Conservation (phyloP, 2,888 invertebrate species). For the Glyphotaelius pellucidus region DNA sequence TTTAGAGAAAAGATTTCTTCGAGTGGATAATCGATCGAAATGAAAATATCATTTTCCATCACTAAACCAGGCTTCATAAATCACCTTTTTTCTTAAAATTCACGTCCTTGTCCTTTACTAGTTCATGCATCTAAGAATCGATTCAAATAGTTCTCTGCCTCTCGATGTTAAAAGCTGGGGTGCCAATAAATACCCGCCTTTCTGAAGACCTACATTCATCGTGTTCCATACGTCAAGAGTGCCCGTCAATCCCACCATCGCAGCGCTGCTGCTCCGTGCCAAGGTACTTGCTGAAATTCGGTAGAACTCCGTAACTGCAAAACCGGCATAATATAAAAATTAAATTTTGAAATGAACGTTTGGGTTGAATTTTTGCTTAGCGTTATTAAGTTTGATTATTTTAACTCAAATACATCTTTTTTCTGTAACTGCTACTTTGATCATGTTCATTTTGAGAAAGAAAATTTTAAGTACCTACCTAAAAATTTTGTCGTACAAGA, state of each 20-base stretch:
- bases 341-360: background rate
- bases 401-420: too few species aligned
- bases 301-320: background rate
- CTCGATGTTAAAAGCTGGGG: background rate
- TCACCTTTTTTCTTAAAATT: background rate
- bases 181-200: background rate
- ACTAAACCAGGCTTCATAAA: background rate
- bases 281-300: background rate
- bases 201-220: background rate
- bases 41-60: too few species aligned
- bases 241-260: background rate
- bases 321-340: background rate
- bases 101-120: background rate
- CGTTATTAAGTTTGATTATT: too few species aligned
- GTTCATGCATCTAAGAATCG: background rate
- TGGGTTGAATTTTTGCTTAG: background rate
- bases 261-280: background rate
- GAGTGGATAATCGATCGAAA: too few species aligned
- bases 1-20: too few species aligned
- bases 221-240: conserved; percentile 16
- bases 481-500: too few species aligned
- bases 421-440: too few species aligned
- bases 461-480: too few species aligned
- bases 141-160: background rate
- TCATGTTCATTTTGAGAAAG: too few species aligned